These are phyloP conservation scores for Ammodramus savannarum DNA, from an alignment of 2,113 vertebrate genomes.

Conservation along the genomic window DNA sequence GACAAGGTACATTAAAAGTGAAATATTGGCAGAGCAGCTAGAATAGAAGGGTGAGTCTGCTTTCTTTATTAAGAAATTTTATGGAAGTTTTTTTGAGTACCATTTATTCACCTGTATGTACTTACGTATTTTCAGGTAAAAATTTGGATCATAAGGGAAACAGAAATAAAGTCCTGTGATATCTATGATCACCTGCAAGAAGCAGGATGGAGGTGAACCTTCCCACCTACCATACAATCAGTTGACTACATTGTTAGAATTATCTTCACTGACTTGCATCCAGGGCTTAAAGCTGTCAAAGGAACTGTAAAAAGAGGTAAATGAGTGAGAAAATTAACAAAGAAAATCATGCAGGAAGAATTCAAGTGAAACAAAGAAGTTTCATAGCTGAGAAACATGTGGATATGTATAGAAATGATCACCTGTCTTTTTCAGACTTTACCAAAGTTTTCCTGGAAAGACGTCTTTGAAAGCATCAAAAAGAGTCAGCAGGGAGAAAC, in stretches of 20 bases:
- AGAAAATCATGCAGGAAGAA: neutral
- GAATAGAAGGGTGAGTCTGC: neutral
- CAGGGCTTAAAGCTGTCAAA: neutral
- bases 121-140: neutral
- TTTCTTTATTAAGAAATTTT: neutral
- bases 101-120: neutral
- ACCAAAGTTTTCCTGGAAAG: neutral
- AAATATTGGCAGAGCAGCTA: neutral
- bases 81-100: accelerated
- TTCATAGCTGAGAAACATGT: neutral
- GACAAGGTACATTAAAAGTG: neutral
- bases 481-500: neutral
- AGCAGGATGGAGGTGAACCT: neutral
- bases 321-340: neutral
- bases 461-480: neutral
- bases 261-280: neutral
- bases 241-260: neutral
- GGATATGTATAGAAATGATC: neutral
- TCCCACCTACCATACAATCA: neutral
- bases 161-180: neutral
- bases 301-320: neutral
- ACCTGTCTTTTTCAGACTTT: neutral
- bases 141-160: neutral
- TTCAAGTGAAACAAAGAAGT: neutral
- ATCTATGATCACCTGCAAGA: neutral